Base-by-base conservation (phyloP, 2,797 vertebrate species). In the Oreochromis grahami region DNA sequence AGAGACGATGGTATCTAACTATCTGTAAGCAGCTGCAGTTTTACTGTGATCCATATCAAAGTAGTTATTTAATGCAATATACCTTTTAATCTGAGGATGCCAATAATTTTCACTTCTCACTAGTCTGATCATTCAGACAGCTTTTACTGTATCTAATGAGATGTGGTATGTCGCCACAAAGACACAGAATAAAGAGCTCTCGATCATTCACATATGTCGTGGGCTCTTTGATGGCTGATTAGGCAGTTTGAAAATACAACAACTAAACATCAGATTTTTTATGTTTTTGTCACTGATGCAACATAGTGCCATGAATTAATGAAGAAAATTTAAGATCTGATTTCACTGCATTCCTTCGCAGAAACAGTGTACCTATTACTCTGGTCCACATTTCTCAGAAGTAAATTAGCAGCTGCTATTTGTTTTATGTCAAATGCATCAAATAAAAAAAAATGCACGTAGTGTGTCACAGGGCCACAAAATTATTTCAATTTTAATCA, bases 1-100 rank as follows among this genome's bases (percentile, higher is more conserved):
- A 84, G 53, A 68, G 56, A 78, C 56, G 83, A 89, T 55, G 76
- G 65, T 50, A 76, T 87, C 80, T 76, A 6, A 70, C 82, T 63
- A 51, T 21, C 12, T 72, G 52, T 82, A 36, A 58, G 58, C 68
- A 82, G 15, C 9, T 65, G 65, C 11, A 52, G 78, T 77, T 82
- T 78, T 68, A 74, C 82, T 68, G 29, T 82, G 56, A 50, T 52
- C 41, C 51, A 34, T 41, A 2, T 82, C 4, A 1, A 82, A 80
- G 17, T 52, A 29, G 15, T 77, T 72, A 52, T 45, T 24, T 19
- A 50, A 80, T 58, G 11, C 24, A 34, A 82, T n/a, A 79, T 21
- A 48, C 3, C 38, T 53, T 83, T 86, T 84, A 68, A 78, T 72
- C 13, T 17, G 19, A 24, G 17, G 5, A 45, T 79, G 24, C 15